Evolutionary conservation across 2,113 vertebrate species (phyloP), one percentile per base, ranked within the genome.

Genomic region (Struthidea cinerea): DNA sequence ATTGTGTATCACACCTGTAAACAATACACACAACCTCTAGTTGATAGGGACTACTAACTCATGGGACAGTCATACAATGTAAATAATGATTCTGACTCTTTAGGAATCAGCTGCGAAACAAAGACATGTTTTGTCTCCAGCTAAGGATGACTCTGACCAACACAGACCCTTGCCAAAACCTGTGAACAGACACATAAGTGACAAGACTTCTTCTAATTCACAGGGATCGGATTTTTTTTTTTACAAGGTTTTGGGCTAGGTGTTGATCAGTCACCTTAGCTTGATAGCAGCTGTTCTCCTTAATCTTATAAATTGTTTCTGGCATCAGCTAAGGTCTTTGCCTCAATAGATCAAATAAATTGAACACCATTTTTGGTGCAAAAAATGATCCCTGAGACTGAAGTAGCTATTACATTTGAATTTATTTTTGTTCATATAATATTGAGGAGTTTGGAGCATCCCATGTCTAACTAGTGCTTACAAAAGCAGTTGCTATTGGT

Each of bases 221-320:
- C 9, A 53, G 70, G 60, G 17, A 49, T 24, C 0, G 0, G 33
- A 41, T 1, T 16, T 32, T 49, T 50, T 50, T 61, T 22, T 2
- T 28, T 17, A 20, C 8, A 37, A n/a, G 27, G 8, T 26, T 90
- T 85, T 77, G 59, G 42, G 10, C 47, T 84, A 61, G 28, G 41
- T 41, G 11, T 44, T 71, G 28, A 64, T 63, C 42, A 92, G 30
- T 53, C 23, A 74, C 15, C 37, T 55, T 53, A 69, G 13, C 46
- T 76, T 42, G 20, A 50, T 24, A 55, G 50, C 19, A 86, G 13
- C 39, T 77, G 8, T 67, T 75, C 28, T 76, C 16, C 53, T 71
- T 53, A 39, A 39, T 35, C 26, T 41, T 32, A 39, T 11, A 46
- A n/a, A 47, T 64, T 17, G 18, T 67, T 83, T 61, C 56, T 81